Evolutionary conservation across 2,888 invertebrate genomes (phyloP), one percentile per base, ranked within the genome.

Genomic region (Malacosoma neustria): DNA sequence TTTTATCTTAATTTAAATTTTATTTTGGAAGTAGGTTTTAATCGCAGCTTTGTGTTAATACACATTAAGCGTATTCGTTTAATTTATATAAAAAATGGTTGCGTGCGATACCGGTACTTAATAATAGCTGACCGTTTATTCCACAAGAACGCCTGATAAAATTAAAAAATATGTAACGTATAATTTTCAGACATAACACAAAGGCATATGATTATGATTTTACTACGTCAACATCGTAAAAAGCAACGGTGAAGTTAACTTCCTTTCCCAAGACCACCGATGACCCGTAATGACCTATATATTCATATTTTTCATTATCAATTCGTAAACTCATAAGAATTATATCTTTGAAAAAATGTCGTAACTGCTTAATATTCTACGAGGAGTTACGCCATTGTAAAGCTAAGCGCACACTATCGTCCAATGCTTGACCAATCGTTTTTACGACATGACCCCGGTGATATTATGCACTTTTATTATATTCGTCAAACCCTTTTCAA

Each of bases 371-470:
- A 5, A 22, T 22, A n/a, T 22, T 22, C 22, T 5, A 7, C 5
- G 9, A 22, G 9, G 9, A 9, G 7, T 7, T 22, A 22, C 6
- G 22, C 5, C 22, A 3, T 22, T 22, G 9, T 22, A 22, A 22
- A 22, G 22, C 22, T 22, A 22, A 9, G 22, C 5, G 22, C 9
- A 22, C 6, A 22, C 22, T 9, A 22, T 7, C 66, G 61, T 70
- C 74, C 4, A 74, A 64, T 74, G 79, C 80, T 71, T 81, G 80
- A 76, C 80, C 81, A 80, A 81, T 79, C 72, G 66, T 53, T 51
- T 76, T 79, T 74, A 79, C 60, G 63, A 66, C 46, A 46, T 59
- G 65, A 71, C 72, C 72, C 67, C 66, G 60, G 50, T 54, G 38
- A 63, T 62, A 66, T 67, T 61, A 61, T 60, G 43, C 48, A 57